A percentile compares a stretch with the other conserved stretches of the same genome.
Conservation (phyloP, 2,113 vertebrate genomes). For the Hippocampus abdominalis region DNA sequence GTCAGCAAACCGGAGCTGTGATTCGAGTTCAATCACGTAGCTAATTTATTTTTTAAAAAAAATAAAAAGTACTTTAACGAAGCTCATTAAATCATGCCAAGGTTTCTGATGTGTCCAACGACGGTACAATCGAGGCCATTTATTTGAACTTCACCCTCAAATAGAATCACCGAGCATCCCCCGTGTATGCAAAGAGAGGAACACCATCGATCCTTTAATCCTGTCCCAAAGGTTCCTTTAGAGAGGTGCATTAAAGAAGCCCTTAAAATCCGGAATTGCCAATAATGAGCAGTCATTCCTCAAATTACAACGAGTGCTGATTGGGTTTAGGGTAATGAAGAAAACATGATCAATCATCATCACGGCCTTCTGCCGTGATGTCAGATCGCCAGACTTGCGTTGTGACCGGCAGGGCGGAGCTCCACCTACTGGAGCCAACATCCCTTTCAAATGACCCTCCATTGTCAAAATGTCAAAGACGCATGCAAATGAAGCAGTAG, state of each 20-base stretch:
- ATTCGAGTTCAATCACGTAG: not conserved
- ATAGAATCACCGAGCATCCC: slow-evolving; percentile 29
- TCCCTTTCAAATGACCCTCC: slow-evolving; percentile 60
- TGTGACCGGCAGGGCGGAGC: slow-evolving; percentile 72
- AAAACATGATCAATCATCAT: slow-evolving; percentile 99
- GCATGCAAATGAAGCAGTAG: slow-evolving; percentile 6
- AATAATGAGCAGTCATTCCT: slow-evolving; percentile 99
- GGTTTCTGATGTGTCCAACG: not conserved
- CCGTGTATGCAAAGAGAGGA: slow-evolving; percentile 36
- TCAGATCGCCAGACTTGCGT: slow-evolving; percentile 68
- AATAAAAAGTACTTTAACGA: not conserved
- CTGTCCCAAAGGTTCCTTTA: slow-evolving; percentile 75
- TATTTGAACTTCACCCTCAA: slow-evolving; percentile 60
- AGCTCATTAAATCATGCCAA: not conserved
- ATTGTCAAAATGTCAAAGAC: slow-evolving; percentile 60
- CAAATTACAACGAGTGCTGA: slow-evolving; percentile 98
- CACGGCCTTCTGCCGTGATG: slow-evolving; percentile 83
- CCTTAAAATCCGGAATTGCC: slow-evolving; percentile 92
- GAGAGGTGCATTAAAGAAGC: slow-evolving; percentile 84
- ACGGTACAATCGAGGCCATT: slow-evolving; percentile 19
- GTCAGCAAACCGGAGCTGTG: not conserved
- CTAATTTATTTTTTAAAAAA: not conserved
- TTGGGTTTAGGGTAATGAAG: slow-evolving; percentile 99
- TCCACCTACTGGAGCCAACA: slow-evolving; percentile 78
- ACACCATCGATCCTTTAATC: slow-evolving; percentile 69